Evolutionary conservation across 2,888 invertebrate genomes (phyloP).

Genomic region (Drosophila paucipuncta): DNA sequence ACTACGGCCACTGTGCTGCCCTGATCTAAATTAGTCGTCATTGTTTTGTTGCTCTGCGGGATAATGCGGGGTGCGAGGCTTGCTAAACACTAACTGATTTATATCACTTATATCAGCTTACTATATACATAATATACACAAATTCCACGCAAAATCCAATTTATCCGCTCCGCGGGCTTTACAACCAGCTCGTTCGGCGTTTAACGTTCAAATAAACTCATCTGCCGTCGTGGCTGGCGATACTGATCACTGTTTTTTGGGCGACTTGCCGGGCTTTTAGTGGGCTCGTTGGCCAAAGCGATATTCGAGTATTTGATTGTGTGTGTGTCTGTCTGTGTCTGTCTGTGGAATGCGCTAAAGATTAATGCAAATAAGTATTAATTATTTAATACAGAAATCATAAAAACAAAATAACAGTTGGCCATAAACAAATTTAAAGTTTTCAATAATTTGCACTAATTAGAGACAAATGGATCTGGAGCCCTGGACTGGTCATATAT

Average conservation of each 20-base stretch:
- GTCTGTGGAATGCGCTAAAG: conserved; percentile 58
- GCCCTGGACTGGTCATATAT: neutral
- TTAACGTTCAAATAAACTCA: conserved; percentile 78
- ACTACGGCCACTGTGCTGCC: neutral
- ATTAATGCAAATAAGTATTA: conserved; percentile 66
- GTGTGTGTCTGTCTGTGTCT: conserved; percentile 20
- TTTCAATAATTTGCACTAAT: conserved; percentile 73
- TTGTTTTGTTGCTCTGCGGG: conserved; percentile 40
- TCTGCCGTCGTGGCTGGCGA: conserved; percentile 32
- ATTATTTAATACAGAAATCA: conserved; percentile 35
- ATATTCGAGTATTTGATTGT: conserved; percentile 4
- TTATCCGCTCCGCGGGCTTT: conserved; percentile 48
- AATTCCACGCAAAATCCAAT: conserved; percentile 4
- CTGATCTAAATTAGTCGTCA: conserved; percentile 61
- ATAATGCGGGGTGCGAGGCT: neutral
- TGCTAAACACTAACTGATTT: conserved; percentile 7
- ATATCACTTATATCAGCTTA: conserved; percentile 23
- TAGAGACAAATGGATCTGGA: conserved; percentile 20
- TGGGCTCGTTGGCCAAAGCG: conserved; percentile 22
- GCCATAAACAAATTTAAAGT: conserved; percentile 45
- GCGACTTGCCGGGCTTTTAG: conserved; percentile 1
- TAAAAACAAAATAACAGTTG: conserved; percentile 5
- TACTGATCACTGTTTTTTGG: conserved; percentile 24
- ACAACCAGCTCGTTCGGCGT: conserved; percentile 77
- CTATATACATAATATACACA: conserved; percentile 36